These are phyloP conservation scores for Smutsia temminckii DNA, from an alignment of 2,797 vertebrate genomes.

Conservation along the genomic window DNA sequence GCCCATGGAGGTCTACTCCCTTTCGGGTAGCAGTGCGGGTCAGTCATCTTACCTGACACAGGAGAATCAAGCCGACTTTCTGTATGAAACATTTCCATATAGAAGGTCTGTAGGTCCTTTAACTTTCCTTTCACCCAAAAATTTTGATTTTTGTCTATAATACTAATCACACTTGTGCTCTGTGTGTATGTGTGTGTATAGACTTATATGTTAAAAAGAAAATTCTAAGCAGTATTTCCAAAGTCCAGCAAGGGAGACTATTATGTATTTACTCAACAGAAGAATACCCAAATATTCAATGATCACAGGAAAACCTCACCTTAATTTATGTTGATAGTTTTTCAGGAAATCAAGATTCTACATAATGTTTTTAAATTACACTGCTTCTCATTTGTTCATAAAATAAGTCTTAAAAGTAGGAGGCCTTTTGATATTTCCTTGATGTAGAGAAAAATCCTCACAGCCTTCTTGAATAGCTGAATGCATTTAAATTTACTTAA, in stretches of 20 bases:
- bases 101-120: too few relatives aligned
- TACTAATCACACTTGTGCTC: background rate
- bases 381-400: background rate
- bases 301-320: background rate
- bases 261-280: conserved; percentile 10
- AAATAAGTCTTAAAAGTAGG: background rate
- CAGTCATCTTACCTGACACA: too few relatives aligned
- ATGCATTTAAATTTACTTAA: conserved; percentile 30
- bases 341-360: conserved; percentile 13
- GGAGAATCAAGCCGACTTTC: too few relatives aligned
- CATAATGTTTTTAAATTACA: background rate
- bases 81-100: too few relatives aligned
- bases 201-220: background rate
- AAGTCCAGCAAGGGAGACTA: background rate
- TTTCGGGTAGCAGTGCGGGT: too few relatives aligned
- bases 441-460: conserved; percentile 1
- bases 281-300: background rate
- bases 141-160: conserved; percentile 30
- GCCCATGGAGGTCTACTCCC: too few relatives aligned
- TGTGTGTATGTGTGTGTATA: background rate
- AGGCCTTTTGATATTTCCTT: background rate
- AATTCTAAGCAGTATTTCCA: background rate
- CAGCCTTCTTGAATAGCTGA: background rate
- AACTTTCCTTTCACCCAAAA: too few relatives aligned
- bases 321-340: conserved; percentile 12